phyloP scores from a whole-genome alignment of 2,888 invertebrate species.

The Candidula unifasciata region DNA sequence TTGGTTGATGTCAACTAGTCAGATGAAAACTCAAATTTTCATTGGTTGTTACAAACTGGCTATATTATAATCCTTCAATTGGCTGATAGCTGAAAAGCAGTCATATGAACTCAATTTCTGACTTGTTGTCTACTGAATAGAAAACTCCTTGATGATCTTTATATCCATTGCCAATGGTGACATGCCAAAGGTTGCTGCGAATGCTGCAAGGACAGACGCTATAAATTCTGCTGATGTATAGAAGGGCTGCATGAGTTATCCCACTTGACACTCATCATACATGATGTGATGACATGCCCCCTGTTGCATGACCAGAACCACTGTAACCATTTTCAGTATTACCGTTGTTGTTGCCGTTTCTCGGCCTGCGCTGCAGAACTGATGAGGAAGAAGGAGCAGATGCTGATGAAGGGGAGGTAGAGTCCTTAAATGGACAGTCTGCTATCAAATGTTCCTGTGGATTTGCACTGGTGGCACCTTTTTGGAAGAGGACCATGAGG shows the following conservation, averaged over 20 bases:
- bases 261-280: slow-evolving; percentile 49
- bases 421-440: slow-evolving; percentile 84
- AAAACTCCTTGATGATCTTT: not conserved
- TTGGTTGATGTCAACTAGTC: too few relatives aligned
- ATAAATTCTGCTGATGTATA: not conserved
- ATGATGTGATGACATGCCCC: slow-evolving; percentile 40
- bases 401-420: slow-evolving; percentile 55
- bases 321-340: slow-evolving; percentile 54
- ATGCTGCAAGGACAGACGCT: not conserved
- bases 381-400: slow-evolving; percentile 24
- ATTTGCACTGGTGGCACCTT: slow-evolving; percentile 92
- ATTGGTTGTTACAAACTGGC: too few relatives aligned
- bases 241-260: slow-evolving; percentile 18
- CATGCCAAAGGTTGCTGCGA: not conserved
- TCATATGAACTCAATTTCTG: not conserved
- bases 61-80: too few relatives aligned
- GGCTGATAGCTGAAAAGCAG: too few relatives aligned
- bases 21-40: too few relatives aligned
- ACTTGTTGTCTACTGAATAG: not conserved
- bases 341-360: slow-evolving; percentile 55
- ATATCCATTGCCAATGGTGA: slow-evolving; percentile 5
- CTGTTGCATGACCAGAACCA: slow-evolving; percentile 39
- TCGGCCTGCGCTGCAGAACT: slow-evolving; percentile 36
- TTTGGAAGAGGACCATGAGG: slow-evolving; percentile 92
- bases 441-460: slow-evolving; percentile 92